Evolutionary conservation across 92 coral and sea anemone genomes (phyloP), one percentile per base, ranked within the genome.

Genomic region (Heliopora coerulea): DNA sequence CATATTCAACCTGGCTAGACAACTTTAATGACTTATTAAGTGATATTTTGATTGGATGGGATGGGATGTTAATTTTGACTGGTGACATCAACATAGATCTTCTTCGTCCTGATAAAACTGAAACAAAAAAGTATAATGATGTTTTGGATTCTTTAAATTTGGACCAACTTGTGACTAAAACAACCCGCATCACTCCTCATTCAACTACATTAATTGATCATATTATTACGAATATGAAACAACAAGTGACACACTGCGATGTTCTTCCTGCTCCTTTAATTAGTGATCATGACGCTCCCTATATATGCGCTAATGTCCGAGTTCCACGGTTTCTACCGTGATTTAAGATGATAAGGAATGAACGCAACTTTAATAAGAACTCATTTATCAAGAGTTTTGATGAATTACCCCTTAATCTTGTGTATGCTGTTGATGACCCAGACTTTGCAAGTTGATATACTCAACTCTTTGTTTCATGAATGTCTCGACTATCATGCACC

Each of bases 281-380:
- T 20, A 74, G 80, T 27, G 80, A 74, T 59, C 80, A 50, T 24
- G 81, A 75, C 30, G 80, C 80, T 40, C 80, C 72, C 5, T 75
- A 59, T 13, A n/a, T n/a, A n/a, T n/a, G n/a, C n/a, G n/a, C n/a
- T n/a, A n/a, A n/a, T n/a, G n/a, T n/a, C n/a, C n/a, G n/a, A n/a
- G n/a, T n/a, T n/a, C n/a, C n/a, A n/a, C n/a, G n/a, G n/a, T n/a
- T n/a, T n/a, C n/a, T n/a, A n/a, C n/a, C n/a, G n/a, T n/a, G n/a
- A n/a, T n/a, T n/a, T n/a, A n/a, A n/a, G n/a, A n/a, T n/a, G n/a
- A n/a, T n/a, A n/a, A n/a, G n/a, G n/a, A n/a, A n/a, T n/a, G n/a
- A n/a, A n/a, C n/a, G n/a, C n/a, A n/a, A n/a, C n/a, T n/a, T n/a
- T n/a, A n/a, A n/a, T n/a, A n/a, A n/a, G n/a, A n/a, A n/a, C n/a